A percentile compares a stretch with the other conserved stretches of the same genome.
Evolutionary conservation across 2,113 vertebrate species (phyloP).

Genomic region (Quiscalus mexicanus): DNA sequence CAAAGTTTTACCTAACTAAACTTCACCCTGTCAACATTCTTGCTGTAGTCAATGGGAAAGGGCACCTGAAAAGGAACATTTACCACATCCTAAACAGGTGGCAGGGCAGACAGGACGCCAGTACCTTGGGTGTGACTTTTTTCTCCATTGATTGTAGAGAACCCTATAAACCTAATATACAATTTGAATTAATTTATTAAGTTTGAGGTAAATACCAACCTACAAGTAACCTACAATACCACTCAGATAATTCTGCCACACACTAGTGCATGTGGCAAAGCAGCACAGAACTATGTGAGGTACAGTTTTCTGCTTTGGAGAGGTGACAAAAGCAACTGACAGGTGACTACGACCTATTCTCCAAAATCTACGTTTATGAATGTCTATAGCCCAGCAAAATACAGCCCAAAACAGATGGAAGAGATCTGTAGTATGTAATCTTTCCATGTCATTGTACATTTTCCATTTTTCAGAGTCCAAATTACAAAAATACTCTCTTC

Average conservation of each 20-base stretch:
- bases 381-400: neutral
- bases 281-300: neutral
- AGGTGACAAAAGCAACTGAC: neutral
- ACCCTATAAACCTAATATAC: neutral
- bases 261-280: neutral
- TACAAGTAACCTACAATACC: neutral
- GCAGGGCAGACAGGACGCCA: neutral
- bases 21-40: accelerated
- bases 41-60: neutral
- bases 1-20: neutral
- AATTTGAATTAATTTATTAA: neutral
- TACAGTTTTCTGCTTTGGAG: neutral
- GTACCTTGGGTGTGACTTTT: neutral
- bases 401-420: neutral
- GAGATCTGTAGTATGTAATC: neutral
- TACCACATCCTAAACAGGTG: neutral
- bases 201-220: neutral
- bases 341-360: neutral
- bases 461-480: neutral
- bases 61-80: neutral
- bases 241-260: neutral
- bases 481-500: neutral
- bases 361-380: neutral
- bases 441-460: neutral
- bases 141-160: accelerated